phyloP scores from a whole-genome alignment of 2,888 invertebrate genomes.

The Loripinus fragilis region DNA sequence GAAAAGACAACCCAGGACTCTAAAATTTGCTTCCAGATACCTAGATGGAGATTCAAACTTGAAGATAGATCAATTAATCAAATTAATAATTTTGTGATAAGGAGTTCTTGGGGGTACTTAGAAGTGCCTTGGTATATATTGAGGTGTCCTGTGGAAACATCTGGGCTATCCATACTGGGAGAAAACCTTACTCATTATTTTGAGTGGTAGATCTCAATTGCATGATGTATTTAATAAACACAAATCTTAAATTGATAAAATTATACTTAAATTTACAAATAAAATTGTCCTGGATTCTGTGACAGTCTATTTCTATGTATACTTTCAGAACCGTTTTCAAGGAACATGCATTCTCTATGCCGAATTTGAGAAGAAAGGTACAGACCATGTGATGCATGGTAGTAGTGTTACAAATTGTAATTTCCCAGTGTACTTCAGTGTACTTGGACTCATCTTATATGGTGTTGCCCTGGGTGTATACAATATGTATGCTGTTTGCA shows the following conservation, averaged over 20 bases:
- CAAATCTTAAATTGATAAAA: background rate
- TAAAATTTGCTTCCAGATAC: too few species aligned
- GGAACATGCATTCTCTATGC: conserved; percentile 71
- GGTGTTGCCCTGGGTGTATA: conserved; percentile 65
- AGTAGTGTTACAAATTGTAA: conserved; percentile 59
- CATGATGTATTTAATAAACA: background rate
- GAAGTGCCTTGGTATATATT: too few species aligned
- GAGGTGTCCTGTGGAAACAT: background rate
- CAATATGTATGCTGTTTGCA: conserved; percentile 65
- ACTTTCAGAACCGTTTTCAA: conserved; percentile 68
- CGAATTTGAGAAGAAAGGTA: conserved; percentile 53
- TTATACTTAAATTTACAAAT: background rate
- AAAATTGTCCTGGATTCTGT: background rate
- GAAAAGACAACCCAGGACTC: too few species aligned
- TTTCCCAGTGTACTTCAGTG: conserved; percentile 68
- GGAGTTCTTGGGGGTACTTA: too few species aligned
- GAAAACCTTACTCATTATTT: background rate
- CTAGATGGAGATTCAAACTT: too few species aligned
- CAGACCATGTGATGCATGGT: conserved; percentile 38
- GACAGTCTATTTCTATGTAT: background rate
- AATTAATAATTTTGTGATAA: too few species aligned
- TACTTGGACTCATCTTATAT: conserved; percentile 71
- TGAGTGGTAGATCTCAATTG: background rate
- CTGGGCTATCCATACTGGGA: background rate
- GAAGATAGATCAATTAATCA: too few species aligned